Base-by-base conservation (phyloP, 2,113 vertebrate genomes). In the Kobus ellipsiprymnus region DNA sequence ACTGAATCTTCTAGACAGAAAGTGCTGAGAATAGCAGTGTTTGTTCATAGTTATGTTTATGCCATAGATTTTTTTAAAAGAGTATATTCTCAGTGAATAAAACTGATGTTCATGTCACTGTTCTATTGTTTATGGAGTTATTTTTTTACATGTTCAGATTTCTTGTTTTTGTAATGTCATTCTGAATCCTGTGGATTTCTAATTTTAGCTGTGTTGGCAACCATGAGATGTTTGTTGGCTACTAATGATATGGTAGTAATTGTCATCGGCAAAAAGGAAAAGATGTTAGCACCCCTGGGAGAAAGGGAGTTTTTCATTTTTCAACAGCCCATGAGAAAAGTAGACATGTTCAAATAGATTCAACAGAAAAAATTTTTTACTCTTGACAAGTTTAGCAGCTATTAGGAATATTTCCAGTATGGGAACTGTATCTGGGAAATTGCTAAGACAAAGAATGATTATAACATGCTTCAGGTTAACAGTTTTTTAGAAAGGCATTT, bases 11-110 rank as follows among this genome's bases (percentile, higher is more conserved):
- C 83, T 96, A 89, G 95, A 59, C 59, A 89, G 89, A 98, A 98
- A 98, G 46, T 98, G 98, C 98, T 98, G 98, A 98, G 93, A 95
- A 93, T 27, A 92, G 97, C 92, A 98, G 27, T 95, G 98, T 98
- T 95, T 82, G 33, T 90, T 92, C 98, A 74, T 95, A 97, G 87
- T 95, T 97, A 85, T 54, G 16, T 97, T 97, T 98, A 94, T 97
- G 84, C 40, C 93, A 81, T 89, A 92, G 94, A 59, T 89, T 96
- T 97, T 94, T 81, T 82, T 23, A 10, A 12, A 88, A 94, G 5
- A 59, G 59, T 91, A 83, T 91, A 59, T 94, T 89, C 57, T 95
- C 78, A 92, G n/a, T 97, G 86, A 97, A 92, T 91, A 96, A 96
- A 97, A 88, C 64, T 83, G 64, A 78, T 95, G 54, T 90, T 96